Percentiles rank a stretch among this genome's conserved stretches.
Evolutionary conservation across 2,888 invertebrate species (phyloP).

Genomic region (Calameuta pallipes): DNA sequence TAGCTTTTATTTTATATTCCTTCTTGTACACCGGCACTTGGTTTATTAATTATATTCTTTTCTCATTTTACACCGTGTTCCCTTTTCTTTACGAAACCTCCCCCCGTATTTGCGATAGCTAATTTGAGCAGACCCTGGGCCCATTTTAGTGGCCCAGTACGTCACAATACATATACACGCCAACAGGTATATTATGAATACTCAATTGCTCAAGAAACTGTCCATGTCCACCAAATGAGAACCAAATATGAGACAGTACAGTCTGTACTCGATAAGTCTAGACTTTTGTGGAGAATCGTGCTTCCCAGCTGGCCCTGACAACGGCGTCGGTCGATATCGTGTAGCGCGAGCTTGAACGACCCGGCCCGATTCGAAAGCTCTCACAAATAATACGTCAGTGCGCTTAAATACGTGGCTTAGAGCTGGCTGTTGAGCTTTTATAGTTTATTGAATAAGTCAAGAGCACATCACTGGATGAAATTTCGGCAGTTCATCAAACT

Average conservation of each 20-base stretch:
- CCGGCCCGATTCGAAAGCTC: constrained; percentile 38
- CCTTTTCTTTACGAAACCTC: no score
- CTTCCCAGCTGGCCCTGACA: constrained; percentile 19
- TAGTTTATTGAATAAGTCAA: neutral
- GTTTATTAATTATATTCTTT: no score
- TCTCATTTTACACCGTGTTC: no score
- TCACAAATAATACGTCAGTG: constrained; percentile 36
- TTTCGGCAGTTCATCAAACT: neutral
- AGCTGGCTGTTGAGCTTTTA: neutral
- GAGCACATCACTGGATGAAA: neutral
- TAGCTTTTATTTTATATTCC: no score
- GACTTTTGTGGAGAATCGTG: neutral
- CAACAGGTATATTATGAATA: neutral
- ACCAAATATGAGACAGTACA: neutral
- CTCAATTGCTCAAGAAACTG: neutral
- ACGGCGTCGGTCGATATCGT: constrained; percentile 40
- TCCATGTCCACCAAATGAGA: neutral
- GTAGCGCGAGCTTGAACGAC: constrained; percentile 37
- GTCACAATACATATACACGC: neutral
- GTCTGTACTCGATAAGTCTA: neutral
- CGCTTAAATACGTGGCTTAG: constrained; percentile 27
- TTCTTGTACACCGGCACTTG: no score
- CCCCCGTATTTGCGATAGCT: no score
- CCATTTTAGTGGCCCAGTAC: no score
- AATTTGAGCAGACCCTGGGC: no score